phyloP scores from a whole-genome alignment of 2,888 invertebrate species.

The Phasia obesa region DNA sequence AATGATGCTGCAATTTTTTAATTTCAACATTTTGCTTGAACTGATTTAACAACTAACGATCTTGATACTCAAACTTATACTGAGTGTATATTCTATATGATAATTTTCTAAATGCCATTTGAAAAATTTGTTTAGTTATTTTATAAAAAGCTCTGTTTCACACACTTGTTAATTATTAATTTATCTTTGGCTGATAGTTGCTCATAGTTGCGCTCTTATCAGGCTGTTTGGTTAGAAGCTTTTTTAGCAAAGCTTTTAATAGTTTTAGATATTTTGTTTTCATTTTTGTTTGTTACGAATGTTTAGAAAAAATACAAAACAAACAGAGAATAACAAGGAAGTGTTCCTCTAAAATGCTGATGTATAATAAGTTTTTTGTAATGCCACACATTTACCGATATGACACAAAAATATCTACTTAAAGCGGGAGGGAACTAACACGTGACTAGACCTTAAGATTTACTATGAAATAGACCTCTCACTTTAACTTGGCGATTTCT shows the following conservation, averaged over 20 bases:
- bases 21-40: constrained; percentile 37
- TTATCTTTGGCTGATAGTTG: constrained; percentile 4
- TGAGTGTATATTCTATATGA: neutral
- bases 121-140: neutral
- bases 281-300: constrained; percentile 40
- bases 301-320: neutral
- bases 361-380: no score
- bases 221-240: neutral
- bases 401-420: no score
- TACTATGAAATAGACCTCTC: no score
- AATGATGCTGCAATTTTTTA: constrained; percentile 9
- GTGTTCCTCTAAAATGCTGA: no score
- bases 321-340: no score
- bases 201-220: neutral
- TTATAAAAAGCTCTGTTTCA: constrained; percentile 28
- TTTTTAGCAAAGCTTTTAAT: neutral
- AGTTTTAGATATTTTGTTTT: neutral
- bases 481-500: no score
- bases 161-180: constrained; percentile 2
- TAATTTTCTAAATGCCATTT: neutral
- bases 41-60: neutral
- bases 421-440: no score
- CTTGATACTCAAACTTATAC: constrained; percentile 2
- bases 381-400: no score
- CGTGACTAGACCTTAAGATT: no score